These are phyloP conservation scores for Bhutanitis thaidina DNA, from an alignment of 2,888 invertebrate genomes.

Conservation along the genomic window DNA sequence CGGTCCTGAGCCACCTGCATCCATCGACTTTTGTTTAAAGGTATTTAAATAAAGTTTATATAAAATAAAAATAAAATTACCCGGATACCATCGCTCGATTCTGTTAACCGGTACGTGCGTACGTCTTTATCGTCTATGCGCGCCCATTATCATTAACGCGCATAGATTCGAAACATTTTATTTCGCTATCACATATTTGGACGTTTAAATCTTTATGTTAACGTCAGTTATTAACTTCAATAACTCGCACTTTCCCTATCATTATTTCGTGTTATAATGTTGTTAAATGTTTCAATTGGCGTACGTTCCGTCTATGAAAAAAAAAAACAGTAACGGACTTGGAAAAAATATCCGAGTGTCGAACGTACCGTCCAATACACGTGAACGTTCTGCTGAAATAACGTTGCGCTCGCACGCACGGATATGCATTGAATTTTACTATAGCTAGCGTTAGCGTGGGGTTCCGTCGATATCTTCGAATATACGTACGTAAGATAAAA, in stretches of 20 bases:
- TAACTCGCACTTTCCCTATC: not conserved
- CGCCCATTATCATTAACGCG: too few relatives aligned
- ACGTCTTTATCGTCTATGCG: too few relatives aligned
- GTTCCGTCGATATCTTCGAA: not conserved
- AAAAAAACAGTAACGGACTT: constrained; percentile 11
- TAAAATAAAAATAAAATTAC: too few relatives aligned
- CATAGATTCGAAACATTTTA: too few relatives aligned
- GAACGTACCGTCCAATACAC: constrained; percentile 3
- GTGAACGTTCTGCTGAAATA: constrained; percentile 9
- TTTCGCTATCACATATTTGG: too few relatives aligned
- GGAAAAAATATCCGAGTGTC: constrained; percentile 1
- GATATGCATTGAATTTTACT: not conserved
- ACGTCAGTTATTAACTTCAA: not conserved
- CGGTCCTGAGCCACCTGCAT: too few relatives aligned
- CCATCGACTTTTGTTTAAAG: too few relatives aligned
- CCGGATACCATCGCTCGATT: too few relatives aligned
- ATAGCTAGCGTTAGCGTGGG: not conserved
- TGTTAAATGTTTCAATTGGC: not conserved
- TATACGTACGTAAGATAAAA: too few relatives aligned
- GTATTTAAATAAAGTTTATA: too few relatives aligned
- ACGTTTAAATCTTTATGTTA: too few relatives aligned
- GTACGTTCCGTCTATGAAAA: constrained; percentile 4
- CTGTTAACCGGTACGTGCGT: too few relatives aligned
- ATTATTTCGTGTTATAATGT: not conserved
- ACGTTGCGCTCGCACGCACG: constrained; percentile 9